phyloP scores from a whole-genome alignment of 2,113 vertebrate genomes.

The Quiscalus mexicanus region DNA sequence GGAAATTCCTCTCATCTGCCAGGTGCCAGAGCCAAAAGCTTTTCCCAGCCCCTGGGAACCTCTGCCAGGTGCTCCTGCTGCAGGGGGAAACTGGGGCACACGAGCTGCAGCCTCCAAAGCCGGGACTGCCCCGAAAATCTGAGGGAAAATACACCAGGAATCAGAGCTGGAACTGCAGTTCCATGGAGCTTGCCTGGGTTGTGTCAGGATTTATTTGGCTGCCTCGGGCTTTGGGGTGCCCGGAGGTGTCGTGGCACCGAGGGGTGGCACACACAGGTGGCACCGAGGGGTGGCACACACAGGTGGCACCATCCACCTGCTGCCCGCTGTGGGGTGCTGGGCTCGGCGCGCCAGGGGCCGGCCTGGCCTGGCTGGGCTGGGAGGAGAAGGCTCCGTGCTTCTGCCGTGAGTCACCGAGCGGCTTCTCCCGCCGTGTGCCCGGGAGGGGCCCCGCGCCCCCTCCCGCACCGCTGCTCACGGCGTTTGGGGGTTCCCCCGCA shows the following conservation, averaged over 20 bases:
- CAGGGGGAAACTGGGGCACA: background rate
- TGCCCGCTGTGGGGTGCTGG: too few relatives aligned
- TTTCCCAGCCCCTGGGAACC: fast-evolving
- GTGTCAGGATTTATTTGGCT: background rate
- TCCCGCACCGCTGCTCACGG: background rate
- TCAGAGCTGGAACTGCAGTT: background rate
- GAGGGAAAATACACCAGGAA: background rate
- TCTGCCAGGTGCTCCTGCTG: background rate
- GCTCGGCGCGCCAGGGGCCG: background rate
- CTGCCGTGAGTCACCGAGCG: background rate
- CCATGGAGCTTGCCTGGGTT: background rate
- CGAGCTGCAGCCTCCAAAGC: background rate
- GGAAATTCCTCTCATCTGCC: conserved; percentile 15
- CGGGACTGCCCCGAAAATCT: background rate
- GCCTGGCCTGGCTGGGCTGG: background rate
- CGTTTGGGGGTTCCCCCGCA: background rate
- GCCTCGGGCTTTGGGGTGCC: background rate
- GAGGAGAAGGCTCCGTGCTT: background rate
- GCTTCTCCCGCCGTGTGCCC: background rate
- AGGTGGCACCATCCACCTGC: background rate
- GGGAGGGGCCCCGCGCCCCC: background rate
- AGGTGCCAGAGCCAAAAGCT: background rate
- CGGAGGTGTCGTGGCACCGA: background rate
- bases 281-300: background rate
- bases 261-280: too few relatives aligned